phyloP scores from a whole-genome alignment of 1,140 invertebrate species.

The Copidosoma floridanum region DNA sequence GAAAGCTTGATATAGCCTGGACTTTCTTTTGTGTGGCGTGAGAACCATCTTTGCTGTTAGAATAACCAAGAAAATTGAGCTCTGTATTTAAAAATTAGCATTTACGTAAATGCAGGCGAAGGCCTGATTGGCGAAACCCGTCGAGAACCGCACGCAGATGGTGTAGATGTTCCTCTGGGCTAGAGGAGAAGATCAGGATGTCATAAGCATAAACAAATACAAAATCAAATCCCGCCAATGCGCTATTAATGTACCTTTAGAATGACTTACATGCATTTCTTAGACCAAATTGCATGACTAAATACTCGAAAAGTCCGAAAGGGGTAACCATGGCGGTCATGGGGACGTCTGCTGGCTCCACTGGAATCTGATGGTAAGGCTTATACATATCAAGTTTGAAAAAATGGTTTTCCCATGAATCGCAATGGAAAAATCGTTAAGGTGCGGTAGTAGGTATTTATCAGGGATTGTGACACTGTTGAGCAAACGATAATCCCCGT shows the following conservation, averaged over 20 bases:
- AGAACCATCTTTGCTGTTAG: too few relatives aligned
- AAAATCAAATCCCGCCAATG: background rate
- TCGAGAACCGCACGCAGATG: background rate
- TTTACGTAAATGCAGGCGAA: too few relatives aligned
- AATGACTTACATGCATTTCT: too few relatives aligned
- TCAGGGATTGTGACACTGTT: too few relatives aligned
- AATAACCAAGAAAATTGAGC: background rate
- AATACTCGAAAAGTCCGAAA: too few relatives aligned
- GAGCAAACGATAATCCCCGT: background rate
- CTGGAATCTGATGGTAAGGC: slow-evolving; percentile 1
- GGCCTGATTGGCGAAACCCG: background rate
- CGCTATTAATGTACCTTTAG: too few relatives aligned
- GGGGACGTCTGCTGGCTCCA: background rate
- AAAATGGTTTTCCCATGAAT: background rate
- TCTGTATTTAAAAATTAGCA: background rate
- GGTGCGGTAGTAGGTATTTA: too few relatives aligned
- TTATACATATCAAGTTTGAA: background rate
- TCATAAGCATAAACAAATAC: background rate
- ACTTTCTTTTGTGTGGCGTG: background rate
- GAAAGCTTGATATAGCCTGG: background rate
- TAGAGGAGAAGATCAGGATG: too few relatives aligned
- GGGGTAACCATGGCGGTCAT: background rate
- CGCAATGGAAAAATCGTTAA: background rate
- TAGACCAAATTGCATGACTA: too few relatives aligned
- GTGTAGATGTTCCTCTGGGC: background rate